These are phyloP conservation scores for Drosophila murphyi DNA, from an alignment of 1,140 invertebrate genomes.

Conservation along the genomic window DNA sequence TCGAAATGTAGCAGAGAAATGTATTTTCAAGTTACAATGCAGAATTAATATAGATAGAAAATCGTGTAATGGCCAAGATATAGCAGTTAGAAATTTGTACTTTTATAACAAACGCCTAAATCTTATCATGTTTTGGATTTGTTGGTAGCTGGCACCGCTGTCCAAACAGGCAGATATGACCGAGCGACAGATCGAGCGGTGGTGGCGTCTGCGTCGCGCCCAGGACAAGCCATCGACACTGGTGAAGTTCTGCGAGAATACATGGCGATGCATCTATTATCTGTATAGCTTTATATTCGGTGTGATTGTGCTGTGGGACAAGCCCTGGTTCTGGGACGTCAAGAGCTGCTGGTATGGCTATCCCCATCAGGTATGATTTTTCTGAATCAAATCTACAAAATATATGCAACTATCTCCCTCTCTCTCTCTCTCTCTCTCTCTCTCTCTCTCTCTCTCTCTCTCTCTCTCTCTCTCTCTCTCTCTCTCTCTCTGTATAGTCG, in stretches of 20 bases:
- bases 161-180: slow-evolving; percentile 94
- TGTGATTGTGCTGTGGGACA: slow-evolving; percentile 93
- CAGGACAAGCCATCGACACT: slow-evolving; percentile 95
- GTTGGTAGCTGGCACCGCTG: slow-evolving; percentile 88
- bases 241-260: slow-evolving; percentile 96
- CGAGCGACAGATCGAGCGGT: slow-evolving; percentile 95
- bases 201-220: slow-evolving; percentile 92
- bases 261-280: slow-evolving; percentile 96
- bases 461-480: background rate
- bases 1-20: too few species aligned
- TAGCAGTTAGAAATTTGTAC: too few species aligned
- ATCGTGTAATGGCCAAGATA: too few species aligned
- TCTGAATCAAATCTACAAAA: background rate
- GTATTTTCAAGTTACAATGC: too few species aligned
- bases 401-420: background rate
- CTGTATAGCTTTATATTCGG: slow-evolving; percentile 93
- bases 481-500: slow-evolving; percentile 85
- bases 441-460: background rate
- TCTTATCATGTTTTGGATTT: background rate
- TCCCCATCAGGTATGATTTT: slow-evolving; percentile 86
- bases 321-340: slow-evolving; percentile 97
- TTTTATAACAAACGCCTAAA: too few species aligned
- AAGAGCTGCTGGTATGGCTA: slow-evolving; percentile 95
- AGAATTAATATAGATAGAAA: too few species aligned
- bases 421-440: background rate